Conservation (phyloP, 2,797 vertebrate species). For the Neosalanx taihuensis region DNA sequence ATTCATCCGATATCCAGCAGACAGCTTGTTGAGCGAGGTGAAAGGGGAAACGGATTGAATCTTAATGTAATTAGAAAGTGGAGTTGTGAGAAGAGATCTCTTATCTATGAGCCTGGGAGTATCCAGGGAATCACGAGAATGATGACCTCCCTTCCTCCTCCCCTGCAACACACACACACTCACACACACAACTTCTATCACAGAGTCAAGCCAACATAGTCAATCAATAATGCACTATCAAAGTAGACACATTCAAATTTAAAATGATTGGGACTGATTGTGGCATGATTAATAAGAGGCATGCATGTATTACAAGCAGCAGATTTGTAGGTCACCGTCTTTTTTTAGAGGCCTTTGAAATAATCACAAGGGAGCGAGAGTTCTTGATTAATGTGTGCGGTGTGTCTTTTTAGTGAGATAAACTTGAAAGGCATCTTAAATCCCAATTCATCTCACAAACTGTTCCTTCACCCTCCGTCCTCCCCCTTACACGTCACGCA, state of each 20-base stretch:
- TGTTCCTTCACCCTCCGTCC: neutral
- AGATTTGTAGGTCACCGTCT: neutral
- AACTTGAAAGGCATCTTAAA: neutral
- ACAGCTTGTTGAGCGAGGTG: slow-evolving; percentile 48
- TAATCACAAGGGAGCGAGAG: neutral
- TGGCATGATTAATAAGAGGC: neutral
- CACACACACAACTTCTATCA: no score
- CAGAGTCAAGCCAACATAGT: neutral
- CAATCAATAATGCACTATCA: neutral
- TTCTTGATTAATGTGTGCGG: neutral
- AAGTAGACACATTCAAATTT: neutral
- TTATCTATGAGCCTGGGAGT: slow-evolving; percentile 22
- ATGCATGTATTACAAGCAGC: neutral
- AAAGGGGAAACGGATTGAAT: slow-evolving; percentile 46
- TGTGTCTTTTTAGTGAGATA: neutral
- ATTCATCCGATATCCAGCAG: slow-evolving; percentile 44
- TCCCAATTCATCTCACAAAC: neutral
- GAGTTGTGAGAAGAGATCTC: slow-evolving; percentile 19
- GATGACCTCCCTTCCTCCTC: neutral
- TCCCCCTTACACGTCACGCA: neutral
- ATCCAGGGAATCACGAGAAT: slow-evolving; percentile 24
- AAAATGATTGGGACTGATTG: neutral
- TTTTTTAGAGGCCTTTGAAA: neutral
- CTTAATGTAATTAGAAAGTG: slow-evolving; percentile 54
- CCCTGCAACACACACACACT: no score